A percentile compares a stretch with the other conserved stretches of the same genome.
These are phyloP conservation scores for Caenorhabditis sulstoni DNA, from an alignment of 2,888 invertebrate genomes.

Conservation along the genomic window DNA sequence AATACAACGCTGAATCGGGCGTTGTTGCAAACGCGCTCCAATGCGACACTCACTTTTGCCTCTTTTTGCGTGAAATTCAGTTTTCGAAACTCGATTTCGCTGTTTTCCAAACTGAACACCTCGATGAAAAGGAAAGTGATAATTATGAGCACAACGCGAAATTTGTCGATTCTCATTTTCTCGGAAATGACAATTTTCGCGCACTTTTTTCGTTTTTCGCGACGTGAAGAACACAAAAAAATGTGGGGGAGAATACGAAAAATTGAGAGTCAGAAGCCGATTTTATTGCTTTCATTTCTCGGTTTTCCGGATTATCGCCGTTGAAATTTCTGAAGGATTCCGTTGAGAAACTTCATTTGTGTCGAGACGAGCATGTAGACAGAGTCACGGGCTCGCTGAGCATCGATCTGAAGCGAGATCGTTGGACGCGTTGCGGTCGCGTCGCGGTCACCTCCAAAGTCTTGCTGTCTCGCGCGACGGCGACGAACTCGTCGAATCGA, in stretches of 20 bases:
- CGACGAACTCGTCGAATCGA: conserved; percentile 52
- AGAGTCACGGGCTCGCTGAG: conserved; percentile 28
- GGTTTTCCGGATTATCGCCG: background rate
- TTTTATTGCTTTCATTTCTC: background rate
- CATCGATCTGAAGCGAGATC: conserved; percentile 46
- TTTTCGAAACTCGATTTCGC: background rate
- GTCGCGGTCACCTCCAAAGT: conserved; percentile 37
- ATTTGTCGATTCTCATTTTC: conserved; percentile 16
- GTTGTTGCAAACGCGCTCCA: too few relatives aligned
- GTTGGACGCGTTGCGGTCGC: too few relatives aligned
- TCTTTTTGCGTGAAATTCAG: background rate
- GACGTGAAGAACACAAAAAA: too few relatives aligned
- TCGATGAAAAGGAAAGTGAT: background rate
- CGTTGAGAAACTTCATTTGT: conserved; percentile 58
- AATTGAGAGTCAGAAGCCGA: conserved; percentile 2
- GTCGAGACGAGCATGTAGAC: conserved; percentile 48
- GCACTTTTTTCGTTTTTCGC: background rate
- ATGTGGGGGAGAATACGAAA: background rate
- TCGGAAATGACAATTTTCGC: too few relatives aligned
- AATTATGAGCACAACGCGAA: background rate
- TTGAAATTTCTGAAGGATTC: conserved; percentile 53
- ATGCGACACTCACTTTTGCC: background rate
- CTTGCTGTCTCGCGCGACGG: conserved; percentile 31
- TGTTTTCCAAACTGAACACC: background rate
- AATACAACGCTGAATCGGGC: background rate